These are phyloP conservation scores for Papilio helenus DNA, from an alignment of 1,140 invertebrate genomes.

Conservation along the genomic window DNA sequence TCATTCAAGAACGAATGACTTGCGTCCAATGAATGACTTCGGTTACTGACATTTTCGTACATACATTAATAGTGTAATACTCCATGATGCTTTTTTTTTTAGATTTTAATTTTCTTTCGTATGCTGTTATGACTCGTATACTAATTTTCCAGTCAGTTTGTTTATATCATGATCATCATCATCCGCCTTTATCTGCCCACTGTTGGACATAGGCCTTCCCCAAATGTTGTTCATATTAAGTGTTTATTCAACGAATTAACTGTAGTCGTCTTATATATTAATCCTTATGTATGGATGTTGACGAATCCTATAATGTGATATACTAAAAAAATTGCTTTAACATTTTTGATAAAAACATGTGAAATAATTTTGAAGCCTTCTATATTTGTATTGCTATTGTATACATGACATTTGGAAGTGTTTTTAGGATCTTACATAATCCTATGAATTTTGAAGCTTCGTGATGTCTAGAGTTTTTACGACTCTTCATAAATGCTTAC, in stretches of 20 bases:
- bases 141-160: not conserved
- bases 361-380: not conserved
- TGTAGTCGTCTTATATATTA: not conserved
- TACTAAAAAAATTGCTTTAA: conserved; percentile 11
- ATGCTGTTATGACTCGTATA: not conserved
- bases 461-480: not conserved
- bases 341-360: not conserved
- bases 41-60: not conserved
- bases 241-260: conserved; percentile 18
- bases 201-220: not conserved
- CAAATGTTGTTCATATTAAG: not conserved
- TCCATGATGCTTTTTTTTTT: not conserved
- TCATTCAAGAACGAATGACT: not conserved
- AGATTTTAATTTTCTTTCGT: not conserved
- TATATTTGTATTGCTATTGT: not conserved
- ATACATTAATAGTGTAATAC: not conserved
- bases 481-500: not conserved
- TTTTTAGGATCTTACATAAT: not conserved
- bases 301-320: not conserved
- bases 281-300: not conserved
- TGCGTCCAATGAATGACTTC: not conserved
- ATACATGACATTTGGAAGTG: not conserved
- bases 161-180: no score
- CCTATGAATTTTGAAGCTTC: not conserved
- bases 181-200: no score